Conservation (phyloP, 2,888 invertebrate species). For the Holacanthella duospinosa region DNA sequence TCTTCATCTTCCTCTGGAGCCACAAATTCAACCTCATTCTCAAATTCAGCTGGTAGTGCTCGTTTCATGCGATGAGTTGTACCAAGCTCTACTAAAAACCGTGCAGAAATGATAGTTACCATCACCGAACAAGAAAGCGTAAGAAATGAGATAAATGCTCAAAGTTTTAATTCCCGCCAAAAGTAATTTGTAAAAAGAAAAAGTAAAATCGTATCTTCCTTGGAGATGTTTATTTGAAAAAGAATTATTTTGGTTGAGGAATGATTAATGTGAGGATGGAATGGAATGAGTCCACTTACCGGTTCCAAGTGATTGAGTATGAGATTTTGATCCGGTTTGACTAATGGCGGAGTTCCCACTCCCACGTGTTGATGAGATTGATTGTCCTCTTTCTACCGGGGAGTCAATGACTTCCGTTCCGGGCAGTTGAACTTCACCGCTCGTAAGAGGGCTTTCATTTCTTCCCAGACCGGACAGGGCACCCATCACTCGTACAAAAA, state of each 20-base stretch:
- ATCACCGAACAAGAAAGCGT: too few species aligned
- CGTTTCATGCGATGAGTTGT: background rate
- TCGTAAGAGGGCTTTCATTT: background rate
- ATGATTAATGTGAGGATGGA: background rate
- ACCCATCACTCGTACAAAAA: background rate
- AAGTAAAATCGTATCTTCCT: too few species aligned
- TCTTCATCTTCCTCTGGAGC: background rate
- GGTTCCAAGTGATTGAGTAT: background rate
- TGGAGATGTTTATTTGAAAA: too few species aligned
- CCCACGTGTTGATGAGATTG: background rate
- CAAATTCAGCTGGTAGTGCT: background rate
- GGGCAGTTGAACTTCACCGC: background rate
- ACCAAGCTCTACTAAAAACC: background rate
- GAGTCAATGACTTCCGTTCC: slow-evolving; percentile 5
- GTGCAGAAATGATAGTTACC: slow-evolving; percentile 5
- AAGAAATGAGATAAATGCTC: too few species aligned
- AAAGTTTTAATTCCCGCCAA: background rate
- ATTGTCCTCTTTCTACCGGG: background rate
- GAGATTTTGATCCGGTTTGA: slow-evolving; percentile 3
- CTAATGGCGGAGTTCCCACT: background rate
- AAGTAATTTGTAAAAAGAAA: background rate
- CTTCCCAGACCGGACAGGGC: background rate
- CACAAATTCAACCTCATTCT: background rate
- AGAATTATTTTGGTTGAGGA: background rate
- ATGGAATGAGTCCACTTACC: background rate